A percentile compares a stretch with the other conserved stretches of the same genome.
These are phyloP conservation scores for Plodia interpunctella DNA, from an alignment of 1,140 invertebrate genomes.

Conservation along the genomic window DNA sequence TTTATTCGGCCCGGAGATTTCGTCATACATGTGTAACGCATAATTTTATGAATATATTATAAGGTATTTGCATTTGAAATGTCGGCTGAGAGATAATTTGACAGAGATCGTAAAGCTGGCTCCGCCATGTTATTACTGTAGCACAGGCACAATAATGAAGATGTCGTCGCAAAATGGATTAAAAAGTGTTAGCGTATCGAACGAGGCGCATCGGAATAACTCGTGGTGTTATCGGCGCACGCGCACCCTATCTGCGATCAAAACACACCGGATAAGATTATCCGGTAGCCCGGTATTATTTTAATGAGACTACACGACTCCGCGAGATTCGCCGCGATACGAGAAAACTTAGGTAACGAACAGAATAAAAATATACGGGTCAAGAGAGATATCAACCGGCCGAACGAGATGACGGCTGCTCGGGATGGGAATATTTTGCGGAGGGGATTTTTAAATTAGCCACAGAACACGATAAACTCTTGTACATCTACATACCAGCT, in stretches of 20 bases:
- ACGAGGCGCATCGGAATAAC: conserved; percentile 64
- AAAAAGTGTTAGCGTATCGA: conserved; percentile 66
- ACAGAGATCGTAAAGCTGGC: conserved; percentile 25
- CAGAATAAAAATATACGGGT: conserved; percentile 68
- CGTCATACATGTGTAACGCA: conserved; percentile 37
- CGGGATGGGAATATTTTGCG: conserved; percentile 39
- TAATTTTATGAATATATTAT: conserved; percentile 55
- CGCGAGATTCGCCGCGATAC: conserved; percentile 69
- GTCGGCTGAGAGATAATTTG: conserved; percentile 25
- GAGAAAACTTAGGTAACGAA: conserved; percentile 72
- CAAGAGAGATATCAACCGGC: conserved; percentile 69
- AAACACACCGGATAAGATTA: conserved; percentile 75
- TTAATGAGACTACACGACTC: conserved; percentile 76
- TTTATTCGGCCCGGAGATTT: conserved; percentile 42
- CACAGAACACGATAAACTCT: conserved; percentile 61
- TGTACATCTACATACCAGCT: conserved; percentile 70
- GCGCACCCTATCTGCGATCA: conserved; percentile 74
- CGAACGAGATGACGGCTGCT: conserved; percentile 45
- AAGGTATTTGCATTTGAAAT: conserved; percentile 38
- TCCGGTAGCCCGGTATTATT: conserved; percentile 75
- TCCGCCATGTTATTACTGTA: conserved; percentile 20
- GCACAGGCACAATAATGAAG: conserved; percentile 62
- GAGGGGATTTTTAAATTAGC: conserved; percentile 70
- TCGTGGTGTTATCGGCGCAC: conserved; percentile 70
- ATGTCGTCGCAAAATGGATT: conserved; percentile 65